Evolutionary conservation across 1,140 invertebrate genomes (phyloP).

Genomic region (Aphelinus atriplicis): DNA sequence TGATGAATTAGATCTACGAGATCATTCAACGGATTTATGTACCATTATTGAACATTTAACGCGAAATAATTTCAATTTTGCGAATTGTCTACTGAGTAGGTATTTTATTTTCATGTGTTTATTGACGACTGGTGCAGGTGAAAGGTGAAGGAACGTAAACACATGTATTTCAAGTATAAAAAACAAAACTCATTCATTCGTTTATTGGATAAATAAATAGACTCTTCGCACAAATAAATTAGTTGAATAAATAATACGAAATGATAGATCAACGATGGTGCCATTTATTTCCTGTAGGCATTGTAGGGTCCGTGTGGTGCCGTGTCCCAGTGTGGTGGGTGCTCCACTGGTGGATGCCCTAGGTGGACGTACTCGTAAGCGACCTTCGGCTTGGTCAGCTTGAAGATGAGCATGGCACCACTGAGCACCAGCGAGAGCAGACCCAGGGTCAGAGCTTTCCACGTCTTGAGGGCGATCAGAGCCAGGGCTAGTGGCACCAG

Average conservation of each 20-base stretch:
- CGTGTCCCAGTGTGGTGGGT: conserved; percentile 73
- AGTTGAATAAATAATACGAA: conserved; percentile 20
- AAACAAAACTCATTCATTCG: neutral
- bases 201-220: conserved; percentile 22
- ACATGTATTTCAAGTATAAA: no score
- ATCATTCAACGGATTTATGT: no score
- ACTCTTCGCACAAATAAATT: conserved; percentile 22
- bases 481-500: conserved; percentile 81
- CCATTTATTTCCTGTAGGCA: conserved; percentile 59
- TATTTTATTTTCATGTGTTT: no score
- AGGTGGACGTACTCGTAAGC: conserved; percentile 85
- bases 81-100: no score
- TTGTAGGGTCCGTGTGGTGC: conserved; percentile 72
- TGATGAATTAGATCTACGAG: no score
- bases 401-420: conserved; percentile 84
- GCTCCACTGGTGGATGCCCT: conserved; percentile 80
- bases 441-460: conserved; percentile 86
- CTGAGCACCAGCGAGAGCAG: conserved; percentile 83
- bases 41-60: no score
- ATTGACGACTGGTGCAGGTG: no score
- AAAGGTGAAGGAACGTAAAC: no score
- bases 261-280: neutral
- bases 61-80: no score
- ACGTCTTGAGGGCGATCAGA: conserved; percentile 85
- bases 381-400: conserved; percentile 84